Conservation (phyloP, 2,888 invertebrate genomes). For the Apamea anceps region DNA sequence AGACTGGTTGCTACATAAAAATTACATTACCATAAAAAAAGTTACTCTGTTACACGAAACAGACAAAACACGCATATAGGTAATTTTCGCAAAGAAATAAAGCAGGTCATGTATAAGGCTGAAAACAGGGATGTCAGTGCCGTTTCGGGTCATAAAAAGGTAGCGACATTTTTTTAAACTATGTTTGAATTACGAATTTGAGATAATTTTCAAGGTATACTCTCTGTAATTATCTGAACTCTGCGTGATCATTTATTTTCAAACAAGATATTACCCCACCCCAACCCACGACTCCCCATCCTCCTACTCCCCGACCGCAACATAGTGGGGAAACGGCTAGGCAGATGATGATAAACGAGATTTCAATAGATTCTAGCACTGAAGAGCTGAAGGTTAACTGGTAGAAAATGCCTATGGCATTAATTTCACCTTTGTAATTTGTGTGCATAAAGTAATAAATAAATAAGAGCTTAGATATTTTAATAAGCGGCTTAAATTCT, state of each 20-base stretch:
- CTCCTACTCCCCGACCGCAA: too few relatives aligned
- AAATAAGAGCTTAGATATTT: too few relatives aligned
- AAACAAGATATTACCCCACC: background rate
- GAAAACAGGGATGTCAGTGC: conserved; percentile 3
- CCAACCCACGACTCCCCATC: too few relatives aligned
- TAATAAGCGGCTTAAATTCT: too few relatives aligned
- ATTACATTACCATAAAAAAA: conserved; percentile 42
- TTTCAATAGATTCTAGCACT: background rate
- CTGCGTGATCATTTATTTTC: background rate
- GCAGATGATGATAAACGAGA: background rate
- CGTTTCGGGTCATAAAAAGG: conserved; percentile 10
- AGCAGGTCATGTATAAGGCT: conserved; percentile 8
- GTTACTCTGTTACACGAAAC: conserved; percentile 29
- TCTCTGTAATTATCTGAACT: too few relatives aligned
- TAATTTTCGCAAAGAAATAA: conserved; percentile 36
- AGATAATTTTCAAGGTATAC: too few relatives aligned
- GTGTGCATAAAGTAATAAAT: too few relatives aligned
- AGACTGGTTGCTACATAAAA: conserved; percentile 1
- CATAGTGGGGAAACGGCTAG: too few relatives aligned
- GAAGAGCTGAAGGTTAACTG: background rate
- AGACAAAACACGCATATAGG: conserved; percentile 49
- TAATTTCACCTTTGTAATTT: too few relatives aligned
- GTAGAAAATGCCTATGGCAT: too few relatives aligned
- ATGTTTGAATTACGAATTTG: too few relatives aligned
- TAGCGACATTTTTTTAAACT: background rate